These are phyloP conservation scores for Entosphenus tridentatus DNA, from an alignment of 2,113 vertebrate species.

Conservation along the genomic window DNA sequence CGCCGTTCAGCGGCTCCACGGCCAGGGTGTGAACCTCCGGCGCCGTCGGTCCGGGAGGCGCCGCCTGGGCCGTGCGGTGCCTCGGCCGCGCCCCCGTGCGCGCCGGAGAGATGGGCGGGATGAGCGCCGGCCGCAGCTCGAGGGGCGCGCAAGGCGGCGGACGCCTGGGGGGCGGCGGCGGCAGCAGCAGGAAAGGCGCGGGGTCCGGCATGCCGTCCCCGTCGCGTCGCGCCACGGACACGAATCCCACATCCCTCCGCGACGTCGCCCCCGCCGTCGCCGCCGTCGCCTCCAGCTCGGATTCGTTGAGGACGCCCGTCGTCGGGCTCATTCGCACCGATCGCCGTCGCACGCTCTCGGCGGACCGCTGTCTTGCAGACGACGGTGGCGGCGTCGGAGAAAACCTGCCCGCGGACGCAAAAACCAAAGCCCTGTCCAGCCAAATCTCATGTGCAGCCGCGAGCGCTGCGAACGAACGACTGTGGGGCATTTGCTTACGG, in stretches of 20 bases:
- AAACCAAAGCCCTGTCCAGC: no score
- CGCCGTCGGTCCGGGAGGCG: slow-evolving; percentile 22
- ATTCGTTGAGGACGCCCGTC: neutral
- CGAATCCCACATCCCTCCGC: neutral
- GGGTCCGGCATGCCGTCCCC: slow-evolving; percentile 90
- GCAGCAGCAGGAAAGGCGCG: slow-evolving; percentile 57
- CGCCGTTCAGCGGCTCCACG: slow-evolving; percentile 59
- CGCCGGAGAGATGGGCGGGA: slow-evolving; percentile 50
- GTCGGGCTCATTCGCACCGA: neutral
- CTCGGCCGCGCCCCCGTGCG: slow-evolving; percentile 53
- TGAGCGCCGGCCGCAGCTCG: slow-evolving; percentile 56
- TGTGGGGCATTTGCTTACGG: neutral
- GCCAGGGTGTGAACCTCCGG: slow-evolving; percentile 59
- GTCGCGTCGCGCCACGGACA: slow-evolving; percentile 20
- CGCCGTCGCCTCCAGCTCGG: neutral
- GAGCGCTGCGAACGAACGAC: neutral
- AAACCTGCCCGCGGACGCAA: no score
- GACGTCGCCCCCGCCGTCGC: neutral
- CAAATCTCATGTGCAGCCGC: no score
- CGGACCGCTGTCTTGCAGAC: neutral
- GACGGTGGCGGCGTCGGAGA: neutral
- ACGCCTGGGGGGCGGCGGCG: slow-evolving; percentile 31
- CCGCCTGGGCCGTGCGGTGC: slow-evolving; percentile 54
- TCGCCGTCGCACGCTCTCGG: neutral
- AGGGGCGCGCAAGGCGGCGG: slow-evolving; percentile 32